phyloP scores from a whole-genome alignment of 2,797 vertebrate genomes.

The Myioborus miniatus region DNA sequence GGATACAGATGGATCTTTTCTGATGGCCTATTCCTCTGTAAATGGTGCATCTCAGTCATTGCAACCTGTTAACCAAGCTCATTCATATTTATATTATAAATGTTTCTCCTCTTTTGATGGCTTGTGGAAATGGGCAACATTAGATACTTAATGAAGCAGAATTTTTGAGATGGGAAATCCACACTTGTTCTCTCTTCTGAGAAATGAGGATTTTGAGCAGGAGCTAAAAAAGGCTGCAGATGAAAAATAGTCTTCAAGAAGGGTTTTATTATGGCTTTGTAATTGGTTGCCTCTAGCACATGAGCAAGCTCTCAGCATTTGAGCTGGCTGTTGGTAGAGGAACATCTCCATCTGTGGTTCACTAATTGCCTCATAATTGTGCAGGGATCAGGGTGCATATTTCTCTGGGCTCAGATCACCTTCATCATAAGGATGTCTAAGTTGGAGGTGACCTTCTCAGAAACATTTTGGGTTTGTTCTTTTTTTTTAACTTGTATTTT shows the following conservation, averaged over 20 bases:
- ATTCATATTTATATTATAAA: neutral
- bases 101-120: neutral
- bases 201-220: neutral
- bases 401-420: neutral
- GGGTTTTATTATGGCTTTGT: neutral
- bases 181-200: neutral
- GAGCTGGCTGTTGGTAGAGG: neutral
- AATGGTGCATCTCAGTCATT: neutral
- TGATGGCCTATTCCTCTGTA: neutral
- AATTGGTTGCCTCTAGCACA: neutral
- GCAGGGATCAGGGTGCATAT: neutral
- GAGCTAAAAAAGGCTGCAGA: neutral
- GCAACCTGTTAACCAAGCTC: neutral
- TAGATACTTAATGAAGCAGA: conserved; percentile 5
- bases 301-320: neutral
- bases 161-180: neutral
- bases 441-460: neutral
- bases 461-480: neutral
- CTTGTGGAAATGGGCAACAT: neutral
- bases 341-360: neutral
- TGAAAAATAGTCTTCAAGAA: conserved; percentile 1
- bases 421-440: neutral
- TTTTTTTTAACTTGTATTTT: neutral
- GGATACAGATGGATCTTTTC: neutral
- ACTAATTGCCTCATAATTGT: conserved; percentile 16